These are phyloP conservation scores for Hyaena hyaena DNA, from an alignment of 2,113 vertebrate species.

Conservation along the genomic window DNA sequence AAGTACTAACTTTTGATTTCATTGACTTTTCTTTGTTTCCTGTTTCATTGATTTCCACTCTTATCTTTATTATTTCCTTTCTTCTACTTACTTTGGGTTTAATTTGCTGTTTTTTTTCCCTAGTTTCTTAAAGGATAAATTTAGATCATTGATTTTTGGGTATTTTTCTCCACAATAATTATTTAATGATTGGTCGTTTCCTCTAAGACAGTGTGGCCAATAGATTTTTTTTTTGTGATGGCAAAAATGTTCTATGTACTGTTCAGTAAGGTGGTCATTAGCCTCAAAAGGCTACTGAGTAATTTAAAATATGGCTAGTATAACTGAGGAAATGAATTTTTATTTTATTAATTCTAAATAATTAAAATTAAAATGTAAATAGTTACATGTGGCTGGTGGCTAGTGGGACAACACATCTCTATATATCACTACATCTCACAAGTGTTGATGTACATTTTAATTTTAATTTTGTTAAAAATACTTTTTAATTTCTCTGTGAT, in stretches of 20 bases:
- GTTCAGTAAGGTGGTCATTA: not conserved
- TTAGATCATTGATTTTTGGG: not conserved
- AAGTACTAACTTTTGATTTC: not conserved
- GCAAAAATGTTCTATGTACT: not conserved
- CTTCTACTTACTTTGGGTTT: not conserved
- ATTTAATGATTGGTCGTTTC: not conserved
- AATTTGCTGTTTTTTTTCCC: not conserved
- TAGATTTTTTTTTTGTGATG: not conserved
- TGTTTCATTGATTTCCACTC: not conserved
- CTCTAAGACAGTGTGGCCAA: not conserved
- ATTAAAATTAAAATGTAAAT: not conserved
- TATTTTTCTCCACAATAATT: not conserved
- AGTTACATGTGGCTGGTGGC: not conserved
- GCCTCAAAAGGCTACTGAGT: not conserved
- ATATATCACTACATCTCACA: not conserved
- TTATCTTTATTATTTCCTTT: not conserved
- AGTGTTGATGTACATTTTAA: not conserved
- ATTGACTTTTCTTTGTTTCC: conserved; percentile 15
- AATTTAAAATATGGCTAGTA: not conserved
- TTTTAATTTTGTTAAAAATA: not conserved
- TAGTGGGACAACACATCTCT: not conserved
- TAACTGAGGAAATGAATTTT: not conserved
- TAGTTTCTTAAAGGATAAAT: not conserved
- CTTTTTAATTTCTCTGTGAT: not conserved
- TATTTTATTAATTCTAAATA: not conserved